Evolutionary conservation across 1,140 invertebrate species (phyloP).

Genomic region (Phymastichus coffea): DNA sequence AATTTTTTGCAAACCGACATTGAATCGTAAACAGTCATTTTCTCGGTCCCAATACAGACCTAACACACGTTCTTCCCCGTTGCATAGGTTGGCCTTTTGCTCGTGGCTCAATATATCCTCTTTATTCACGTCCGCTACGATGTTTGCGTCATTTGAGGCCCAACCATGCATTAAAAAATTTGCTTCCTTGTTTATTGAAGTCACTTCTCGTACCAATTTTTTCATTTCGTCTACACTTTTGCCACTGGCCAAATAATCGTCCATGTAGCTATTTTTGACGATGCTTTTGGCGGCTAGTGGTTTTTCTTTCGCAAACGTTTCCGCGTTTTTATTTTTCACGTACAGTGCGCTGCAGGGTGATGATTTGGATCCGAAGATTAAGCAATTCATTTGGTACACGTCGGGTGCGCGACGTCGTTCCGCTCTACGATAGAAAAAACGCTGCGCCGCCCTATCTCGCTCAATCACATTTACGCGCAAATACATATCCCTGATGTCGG

Average conservation of each 20-base stretch:
- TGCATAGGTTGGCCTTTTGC: background rate
- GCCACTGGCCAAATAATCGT: background rate
- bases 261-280: background rate
- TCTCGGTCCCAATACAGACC: background rate
- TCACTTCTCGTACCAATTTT: background rate
- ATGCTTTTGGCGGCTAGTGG: background rate
- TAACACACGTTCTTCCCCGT: background rate
- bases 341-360: constrained; percentile 38
- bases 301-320: background rate
- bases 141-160: background rate
- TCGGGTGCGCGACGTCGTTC: constrained; percentile 8
- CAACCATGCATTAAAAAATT: constrained; percentile 8
- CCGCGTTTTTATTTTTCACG: background rate
- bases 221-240: background rate
- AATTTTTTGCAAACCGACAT: background rate
- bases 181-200: background rate
- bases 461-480: constrained; percentile 33
- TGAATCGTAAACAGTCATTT: background rate
- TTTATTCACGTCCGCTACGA: background rate
- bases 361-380: constrained; percentile 42
- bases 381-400: constrained; percentile 35
- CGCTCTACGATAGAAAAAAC: constrained; percentile 36
- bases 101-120: background rate
- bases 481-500: constrained; percentile 47
- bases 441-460: constrained; percentile 31